These are phyloP conservation scores for Heteromurus nitidus DNA, from an alignment of 2,888 invertebrate species.

Conservation along the genomic window DNA sequence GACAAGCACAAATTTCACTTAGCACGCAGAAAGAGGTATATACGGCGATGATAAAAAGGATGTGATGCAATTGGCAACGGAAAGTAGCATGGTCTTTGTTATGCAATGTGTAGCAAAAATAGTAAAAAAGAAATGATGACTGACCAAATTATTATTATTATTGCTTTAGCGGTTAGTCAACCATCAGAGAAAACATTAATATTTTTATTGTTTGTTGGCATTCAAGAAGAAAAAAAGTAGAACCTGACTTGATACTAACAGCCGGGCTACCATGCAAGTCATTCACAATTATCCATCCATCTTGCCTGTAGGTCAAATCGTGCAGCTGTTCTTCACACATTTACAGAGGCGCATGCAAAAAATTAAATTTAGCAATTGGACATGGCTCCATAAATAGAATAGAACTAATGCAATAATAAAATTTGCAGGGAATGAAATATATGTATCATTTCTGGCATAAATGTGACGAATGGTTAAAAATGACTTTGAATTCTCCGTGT, in stretches of 20 bases:
- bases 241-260: neutral
- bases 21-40: too few relatives aligned
- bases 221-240: constrained; percentile 11
- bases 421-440: too few relatives aligned
- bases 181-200: constrained; percentile 25
- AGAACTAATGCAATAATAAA: too few relatives aligned
- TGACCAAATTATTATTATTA: constrained; percentile 22
- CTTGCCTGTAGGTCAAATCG: constrained; percentile 47
- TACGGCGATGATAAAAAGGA: too few relatives aligned
- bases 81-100: neutral
- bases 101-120: neutral
- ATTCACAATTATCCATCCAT: constrained; percentile 19
- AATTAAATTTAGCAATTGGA: too few relatives aligned
- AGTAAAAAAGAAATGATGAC: constrained; percentile 15
- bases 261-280: constrained; percentile 32
- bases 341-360: too few relatives aligned
- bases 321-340: constrained; percentile 24
- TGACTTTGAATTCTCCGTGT: too few relatives aligned
- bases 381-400: too few relatives aligned
- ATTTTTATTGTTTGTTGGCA: neutral
- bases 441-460: too few relatives aligned
- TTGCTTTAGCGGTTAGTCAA: constrained; percentile 41
- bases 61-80: neutral
- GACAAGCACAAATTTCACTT: too few relatives aligned
- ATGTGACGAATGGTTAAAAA: too few relatives aligned